Evolutionary conservation across 1,140 invertebrate species (phyloP).

Genomic region (Myzus persicae): DNA sequence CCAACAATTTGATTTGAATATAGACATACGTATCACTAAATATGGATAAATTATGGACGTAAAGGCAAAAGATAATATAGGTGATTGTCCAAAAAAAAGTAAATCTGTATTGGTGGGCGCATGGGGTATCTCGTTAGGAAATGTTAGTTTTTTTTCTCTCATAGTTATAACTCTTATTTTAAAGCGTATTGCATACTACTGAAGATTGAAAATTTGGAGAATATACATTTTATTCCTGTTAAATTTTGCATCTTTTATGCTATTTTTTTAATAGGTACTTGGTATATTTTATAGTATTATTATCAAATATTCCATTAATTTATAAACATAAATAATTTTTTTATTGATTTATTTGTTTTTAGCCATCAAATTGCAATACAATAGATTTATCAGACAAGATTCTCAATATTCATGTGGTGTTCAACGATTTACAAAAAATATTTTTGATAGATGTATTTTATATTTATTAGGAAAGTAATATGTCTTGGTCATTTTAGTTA

Average conservation of each 20-base stretch:
- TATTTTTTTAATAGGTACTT: not conserved
- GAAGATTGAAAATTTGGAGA: not conserved
- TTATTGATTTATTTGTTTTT: no score
- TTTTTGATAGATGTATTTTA: no score
- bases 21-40: not conserved
- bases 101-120: not conserved
- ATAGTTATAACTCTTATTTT: not conserved
- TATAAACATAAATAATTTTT: not conserved
- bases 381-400: no score
- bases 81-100: not conserved
- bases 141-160: not conserved
- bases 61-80: not conserved
- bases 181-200: not conserved
- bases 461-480: no score
- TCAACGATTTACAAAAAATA: no score
- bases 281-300: not conserved
- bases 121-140: not conserved
- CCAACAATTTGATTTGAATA: not conserved
- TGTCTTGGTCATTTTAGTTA: no score
- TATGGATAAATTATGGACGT: not conserved
- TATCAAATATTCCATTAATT: not conserved
- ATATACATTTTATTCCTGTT: not conserved
- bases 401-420: no score
- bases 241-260: no score
- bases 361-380: no score